phyloP scores from a whole-genome alignment of 2,113 vertebrate genomes.

The Pungitius pungitius region DNA sequence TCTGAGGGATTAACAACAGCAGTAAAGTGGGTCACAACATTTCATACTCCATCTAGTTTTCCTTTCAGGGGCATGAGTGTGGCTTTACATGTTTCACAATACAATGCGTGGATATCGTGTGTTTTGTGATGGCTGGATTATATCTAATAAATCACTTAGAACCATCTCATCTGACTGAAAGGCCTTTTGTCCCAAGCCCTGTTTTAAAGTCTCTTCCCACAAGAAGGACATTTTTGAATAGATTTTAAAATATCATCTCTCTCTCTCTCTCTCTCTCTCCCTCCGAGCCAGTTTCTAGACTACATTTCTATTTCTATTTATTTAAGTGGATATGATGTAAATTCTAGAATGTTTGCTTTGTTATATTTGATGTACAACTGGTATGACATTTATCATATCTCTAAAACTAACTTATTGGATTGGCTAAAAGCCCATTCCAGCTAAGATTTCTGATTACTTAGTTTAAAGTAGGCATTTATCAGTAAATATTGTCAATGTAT shows the following conservation, averaged over 20 bases:
- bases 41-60: slow-evolving; percentile 17
- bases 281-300: background rate
- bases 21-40: slow-evolving; percentile 2
- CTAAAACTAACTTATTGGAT: background rate
- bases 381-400: background rate
- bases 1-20: slow-evolving; percentile 13
- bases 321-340: background rate
- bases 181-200: background rate
- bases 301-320: background rate
- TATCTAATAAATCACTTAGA: slow-evolving; percentile 9
- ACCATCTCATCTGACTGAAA: background rate
- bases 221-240: background rate
- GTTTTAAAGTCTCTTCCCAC: background rate
- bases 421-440: background rate
- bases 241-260: background rate
- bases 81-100: background rate
- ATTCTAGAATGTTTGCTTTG: background rate
- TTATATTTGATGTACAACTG: background rate
- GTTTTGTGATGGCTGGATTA: slow-evolving; percentile 4
- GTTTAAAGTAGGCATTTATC: background rate
- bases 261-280: background rate
- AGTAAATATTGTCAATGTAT: background rate
- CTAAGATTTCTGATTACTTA: background rate
- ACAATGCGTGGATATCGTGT: slow-evolving; percentile 1
- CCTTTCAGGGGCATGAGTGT: slow-evolving; percentile 9